Percentiles rank a stretch among this genome's conserved stretches.
Conservation (phyloP, 1,140 invertebrate species). For the Euglossa dilemma region DNA sequence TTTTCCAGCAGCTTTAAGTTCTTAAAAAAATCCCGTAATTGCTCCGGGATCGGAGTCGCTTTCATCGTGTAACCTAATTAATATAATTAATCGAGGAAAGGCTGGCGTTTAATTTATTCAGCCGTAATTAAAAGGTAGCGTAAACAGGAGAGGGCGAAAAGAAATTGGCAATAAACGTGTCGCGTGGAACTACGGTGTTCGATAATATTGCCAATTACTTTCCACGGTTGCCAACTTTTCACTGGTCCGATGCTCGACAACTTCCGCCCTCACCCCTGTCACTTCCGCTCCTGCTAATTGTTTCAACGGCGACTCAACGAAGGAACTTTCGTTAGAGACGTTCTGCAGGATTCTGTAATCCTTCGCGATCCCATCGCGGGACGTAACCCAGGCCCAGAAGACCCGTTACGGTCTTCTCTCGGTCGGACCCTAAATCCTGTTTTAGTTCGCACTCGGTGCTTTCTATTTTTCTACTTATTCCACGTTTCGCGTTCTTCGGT, state of each 20-base stretch:
- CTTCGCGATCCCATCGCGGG: too few relatives aligned
- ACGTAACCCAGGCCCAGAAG: too few relatives aligned
- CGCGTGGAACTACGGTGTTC: background rate
- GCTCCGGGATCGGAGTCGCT: background rate
- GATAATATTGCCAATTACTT: conserved; percentile 45
- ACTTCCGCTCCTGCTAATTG: conserved; percentile 52
- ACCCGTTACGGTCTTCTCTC: too few relatives aligned
- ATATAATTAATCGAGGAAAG: background rate
- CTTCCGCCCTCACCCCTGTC: conserved; percentile 21
- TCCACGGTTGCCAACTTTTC: conserved; percentile 36
- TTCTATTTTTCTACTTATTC: too few relatives aligned
- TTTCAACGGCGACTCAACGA: conserved; percentile 31
- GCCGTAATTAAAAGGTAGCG: background rate
- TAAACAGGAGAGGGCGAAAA: background rate
- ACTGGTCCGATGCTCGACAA: conserved; percentile 19
- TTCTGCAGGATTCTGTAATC: too few relatives aligned
- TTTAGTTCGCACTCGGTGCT: too few relatives aligned
- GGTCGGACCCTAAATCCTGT: too few relatives aligned
- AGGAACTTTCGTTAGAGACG: conserved; percentile 30
- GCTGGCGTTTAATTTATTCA: background rate
- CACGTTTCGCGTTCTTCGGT: too few relatives aligned
- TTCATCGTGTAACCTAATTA: background rate
- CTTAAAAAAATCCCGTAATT: background rate
- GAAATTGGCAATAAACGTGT: background rate
- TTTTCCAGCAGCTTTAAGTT: background rate